A percentile compares a stretch with the other conserved stretches of the same genome.
Evolutionary conservation across 2,113 vertebrate genomes (phyloP).

Genomic region (Clinocottus analis): DNA sequence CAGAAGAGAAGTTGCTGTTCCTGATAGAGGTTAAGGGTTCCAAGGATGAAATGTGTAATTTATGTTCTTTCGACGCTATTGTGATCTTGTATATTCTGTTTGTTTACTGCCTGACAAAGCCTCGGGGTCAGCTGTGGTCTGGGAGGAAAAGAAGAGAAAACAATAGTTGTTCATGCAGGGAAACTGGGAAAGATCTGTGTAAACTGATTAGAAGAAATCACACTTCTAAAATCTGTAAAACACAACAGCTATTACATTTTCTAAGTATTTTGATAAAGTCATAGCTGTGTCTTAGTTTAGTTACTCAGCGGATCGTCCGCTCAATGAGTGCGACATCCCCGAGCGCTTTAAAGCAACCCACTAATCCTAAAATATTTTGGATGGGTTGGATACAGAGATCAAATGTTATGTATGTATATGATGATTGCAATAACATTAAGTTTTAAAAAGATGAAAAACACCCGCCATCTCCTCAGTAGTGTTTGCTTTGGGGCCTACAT

Average conservation of each 20-base stretch:
- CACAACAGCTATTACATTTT: neutral
- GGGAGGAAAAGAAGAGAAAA: conserved; percentile 4
- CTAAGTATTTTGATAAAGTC: neutral
- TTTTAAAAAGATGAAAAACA: conserved; percentile 13
- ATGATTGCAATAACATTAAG: too few species aligned
- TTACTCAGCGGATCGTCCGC: neutral
- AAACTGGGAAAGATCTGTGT: neutral
- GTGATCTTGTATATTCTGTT: conserved; percentile 24
- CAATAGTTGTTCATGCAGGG: neutral
- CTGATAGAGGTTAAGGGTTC: conserved; percentile 22
- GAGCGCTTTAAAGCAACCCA: too few species aligned
- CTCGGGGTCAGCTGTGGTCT: conserved; percentile 20
- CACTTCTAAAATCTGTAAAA: conserved; percentile 8
- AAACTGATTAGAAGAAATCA: neutral
- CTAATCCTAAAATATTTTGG: neutral
- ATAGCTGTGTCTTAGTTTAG: conserved; percentile 5
- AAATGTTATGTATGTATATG: neutral
- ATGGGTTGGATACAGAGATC: too few species aligned
- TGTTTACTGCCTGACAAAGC: conserved; percentile 8
- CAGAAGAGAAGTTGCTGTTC: neutral
- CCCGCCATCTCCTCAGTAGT: neutral
- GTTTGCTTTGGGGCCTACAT: neutral
- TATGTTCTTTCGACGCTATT: conserved; percentile 13
- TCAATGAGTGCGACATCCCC: too few species aligned
- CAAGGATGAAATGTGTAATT: conserved; percentile 13